Conservation (phyloP, 1,140 invertebrate species). For the Yoshiicerus persimilis region DNA sequence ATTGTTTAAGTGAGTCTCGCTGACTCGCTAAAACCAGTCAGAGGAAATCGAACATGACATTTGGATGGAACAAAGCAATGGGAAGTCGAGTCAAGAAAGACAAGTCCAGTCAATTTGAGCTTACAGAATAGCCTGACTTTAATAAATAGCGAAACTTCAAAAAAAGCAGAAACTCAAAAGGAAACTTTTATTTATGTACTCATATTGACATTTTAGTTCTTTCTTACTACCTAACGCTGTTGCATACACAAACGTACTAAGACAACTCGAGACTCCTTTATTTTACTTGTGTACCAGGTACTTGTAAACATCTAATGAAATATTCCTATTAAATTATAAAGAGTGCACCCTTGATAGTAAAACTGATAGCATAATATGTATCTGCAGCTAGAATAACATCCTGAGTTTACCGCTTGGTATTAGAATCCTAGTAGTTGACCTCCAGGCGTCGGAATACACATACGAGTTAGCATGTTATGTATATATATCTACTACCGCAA, state of each 20-base stretch:
- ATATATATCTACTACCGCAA: background rate
- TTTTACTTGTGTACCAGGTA: background rate
- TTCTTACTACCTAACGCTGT: background rate
- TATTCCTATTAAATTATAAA: background rate
- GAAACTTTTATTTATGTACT: background rate
- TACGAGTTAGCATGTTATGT: background rate
- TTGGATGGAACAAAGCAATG: constrained; percentile 8
- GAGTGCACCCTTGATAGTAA: background rate
- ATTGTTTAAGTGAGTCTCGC: background rate
- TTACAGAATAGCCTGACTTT: background rate
- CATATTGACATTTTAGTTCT: background rate
- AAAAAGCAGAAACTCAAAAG: background rate
- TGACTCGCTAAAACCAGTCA: background rate
- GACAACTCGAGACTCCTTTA: background rate
- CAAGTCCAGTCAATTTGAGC: background rate
- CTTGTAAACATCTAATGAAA: background rate
- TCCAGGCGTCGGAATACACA: background rate
- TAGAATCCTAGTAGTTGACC: background rate
- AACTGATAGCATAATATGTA: background rate
- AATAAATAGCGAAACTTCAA: background rate
- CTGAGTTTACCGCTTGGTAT: background rate
- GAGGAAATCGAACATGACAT: constrained; percentile 1
- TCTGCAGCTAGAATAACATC: background rate
- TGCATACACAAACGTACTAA: background rate
- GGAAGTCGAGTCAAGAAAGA: background rate